These are phyloP conservation scores for Luffia ferchaultella DNA, from an alignment of 2,888 invertebrate species.

Conservation along the genomic window DNA sequence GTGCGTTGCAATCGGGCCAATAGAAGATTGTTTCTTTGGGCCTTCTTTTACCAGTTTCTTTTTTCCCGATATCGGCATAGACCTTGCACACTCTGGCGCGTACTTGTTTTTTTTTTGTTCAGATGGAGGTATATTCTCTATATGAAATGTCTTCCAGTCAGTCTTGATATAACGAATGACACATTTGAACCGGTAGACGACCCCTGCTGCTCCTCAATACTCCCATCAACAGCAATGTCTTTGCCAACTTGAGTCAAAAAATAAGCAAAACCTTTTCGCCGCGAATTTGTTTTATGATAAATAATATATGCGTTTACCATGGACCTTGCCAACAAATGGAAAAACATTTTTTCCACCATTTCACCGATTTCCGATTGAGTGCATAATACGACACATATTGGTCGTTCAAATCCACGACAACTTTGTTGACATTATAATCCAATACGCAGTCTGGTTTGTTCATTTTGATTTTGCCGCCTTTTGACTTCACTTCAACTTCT, in stretches of 20 bases:
- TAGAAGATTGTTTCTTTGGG: background rate
- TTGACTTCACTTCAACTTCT: constrained; percentile 9
- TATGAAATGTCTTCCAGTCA: background rate
- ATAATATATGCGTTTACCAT: constrained; percentile 15
- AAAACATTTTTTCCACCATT: constrained; percentile 18
- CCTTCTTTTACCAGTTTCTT: background rate
- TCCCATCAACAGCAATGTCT: background rate
- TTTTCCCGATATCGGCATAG: background rate
- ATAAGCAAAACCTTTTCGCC: background rate
- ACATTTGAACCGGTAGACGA: background rate
- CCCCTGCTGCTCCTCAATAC: background rate
- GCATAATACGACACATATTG: constrained; percentile 13
- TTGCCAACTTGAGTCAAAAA: constrained; percentile 1
- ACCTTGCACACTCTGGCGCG: constrained; percentile 10
- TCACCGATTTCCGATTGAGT: constrained; percentile 11
- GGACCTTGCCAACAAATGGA: constrained; percentile 14
- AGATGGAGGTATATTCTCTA: background rate
- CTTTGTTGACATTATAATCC: constrained; percentile 12
- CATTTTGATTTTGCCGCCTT: constrained; percentile 10
- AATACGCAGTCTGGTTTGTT: constrained; percentile 13
- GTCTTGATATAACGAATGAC: background rate
- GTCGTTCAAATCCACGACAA: constrained; percentile 12
- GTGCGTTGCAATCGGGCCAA: background rate
- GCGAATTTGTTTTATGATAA: constrained; percentile 1
- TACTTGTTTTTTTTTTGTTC: constrained; percentile 13